Evolutionary conservation across 2,797 vertebrate species (phyloP).

Genomic region (Merluccius polli): DNA sequence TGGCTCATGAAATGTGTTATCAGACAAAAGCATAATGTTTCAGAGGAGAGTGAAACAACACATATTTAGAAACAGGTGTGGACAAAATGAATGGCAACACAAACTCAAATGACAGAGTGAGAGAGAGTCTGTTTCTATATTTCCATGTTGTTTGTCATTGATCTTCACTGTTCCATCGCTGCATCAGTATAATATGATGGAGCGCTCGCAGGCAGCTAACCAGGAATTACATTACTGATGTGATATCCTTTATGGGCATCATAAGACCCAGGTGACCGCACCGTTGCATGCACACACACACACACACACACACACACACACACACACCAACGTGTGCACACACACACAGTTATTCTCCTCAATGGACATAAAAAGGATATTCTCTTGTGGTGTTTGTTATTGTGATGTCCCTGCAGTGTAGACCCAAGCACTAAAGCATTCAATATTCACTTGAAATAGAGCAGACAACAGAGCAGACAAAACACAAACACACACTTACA

Average conservation of each 20-base stretch:
- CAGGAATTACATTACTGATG: slow-evolving; percentile 12
- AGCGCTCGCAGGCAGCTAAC: slow-evolving; percentile 2
- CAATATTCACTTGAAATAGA: background rate
- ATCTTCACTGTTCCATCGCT: background rate
- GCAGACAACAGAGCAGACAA: too few relatives aligned
- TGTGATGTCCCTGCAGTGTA: background rate
- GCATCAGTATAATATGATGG: background rate
- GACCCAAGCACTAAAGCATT: background rate
- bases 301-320: background rate
- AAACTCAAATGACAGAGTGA: too few relatives aligned
- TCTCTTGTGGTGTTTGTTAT: slow-evolving; percentile 29
- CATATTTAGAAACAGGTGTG: background rate
- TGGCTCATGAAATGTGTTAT: background rate
- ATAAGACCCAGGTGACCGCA: slow-evolving; percentile 1
- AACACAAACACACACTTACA: background rate
- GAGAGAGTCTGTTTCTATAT: too few relatives aligned
- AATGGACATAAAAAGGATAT: slow-evolving; percentile 49
- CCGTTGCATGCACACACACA: background rate
- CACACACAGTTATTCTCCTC: slow-evolving; percentile 17
- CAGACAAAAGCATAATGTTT: background rate
- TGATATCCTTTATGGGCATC: slow-evolving; percentile 6
- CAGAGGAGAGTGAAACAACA: background rate
- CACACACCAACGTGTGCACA: too few relatives aligned
- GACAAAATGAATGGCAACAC: background rate
- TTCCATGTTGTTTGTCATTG: background rate